These are phyloP conservation scores for Mustelus asterias DNA, from an alignment of 2,113 vertebrate genomes.

Conservation along the genomic window DNA sequence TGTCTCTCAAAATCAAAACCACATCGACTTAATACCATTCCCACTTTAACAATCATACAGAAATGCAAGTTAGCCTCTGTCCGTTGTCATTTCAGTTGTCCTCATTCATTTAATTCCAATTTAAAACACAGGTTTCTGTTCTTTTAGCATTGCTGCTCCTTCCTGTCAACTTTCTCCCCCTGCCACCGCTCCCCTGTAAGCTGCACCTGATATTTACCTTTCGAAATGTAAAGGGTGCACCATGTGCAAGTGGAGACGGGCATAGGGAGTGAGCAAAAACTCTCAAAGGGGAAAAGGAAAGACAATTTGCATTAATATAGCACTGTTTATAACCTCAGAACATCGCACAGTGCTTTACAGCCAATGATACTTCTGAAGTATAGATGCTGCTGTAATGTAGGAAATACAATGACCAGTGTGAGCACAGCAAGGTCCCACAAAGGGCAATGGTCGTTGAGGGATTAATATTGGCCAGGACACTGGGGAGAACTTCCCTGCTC, in stretches of 20 bases:
- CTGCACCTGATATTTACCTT: not conserved
- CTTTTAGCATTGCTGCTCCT: not conserved
- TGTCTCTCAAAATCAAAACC: not conserved
- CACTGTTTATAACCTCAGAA: not conserved
- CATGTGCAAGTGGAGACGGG: not conserved
- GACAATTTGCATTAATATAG: not conserved
- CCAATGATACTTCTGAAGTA: not conserved
- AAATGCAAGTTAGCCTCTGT: not conserved
- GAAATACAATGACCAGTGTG: not conserved
- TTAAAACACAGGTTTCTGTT: not conserved
- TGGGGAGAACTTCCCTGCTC: too few species aligned
- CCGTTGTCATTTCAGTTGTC: not conserved
- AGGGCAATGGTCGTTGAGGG: not conserved
- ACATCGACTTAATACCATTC: not conserved
- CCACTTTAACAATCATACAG: not conserved
- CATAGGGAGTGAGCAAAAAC: not conserved
- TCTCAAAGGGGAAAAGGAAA: not conserved
- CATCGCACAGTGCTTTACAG: not conserved
- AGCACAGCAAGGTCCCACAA: not conserved
- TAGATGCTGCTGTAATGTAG: not conserved
- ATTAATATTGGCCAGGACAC: not conserved
- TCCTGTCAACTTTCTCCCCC: not conserved
- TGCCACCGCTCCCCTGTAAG: not conserved
- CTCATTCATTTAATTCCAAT: slow-evolving; percentile 11
- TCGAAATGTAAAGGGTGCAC: not conserved